phyloP scores from a whole-genome alignment of 2,888 invertebrate genomes.

The Phaonia tiefii region DNA sequence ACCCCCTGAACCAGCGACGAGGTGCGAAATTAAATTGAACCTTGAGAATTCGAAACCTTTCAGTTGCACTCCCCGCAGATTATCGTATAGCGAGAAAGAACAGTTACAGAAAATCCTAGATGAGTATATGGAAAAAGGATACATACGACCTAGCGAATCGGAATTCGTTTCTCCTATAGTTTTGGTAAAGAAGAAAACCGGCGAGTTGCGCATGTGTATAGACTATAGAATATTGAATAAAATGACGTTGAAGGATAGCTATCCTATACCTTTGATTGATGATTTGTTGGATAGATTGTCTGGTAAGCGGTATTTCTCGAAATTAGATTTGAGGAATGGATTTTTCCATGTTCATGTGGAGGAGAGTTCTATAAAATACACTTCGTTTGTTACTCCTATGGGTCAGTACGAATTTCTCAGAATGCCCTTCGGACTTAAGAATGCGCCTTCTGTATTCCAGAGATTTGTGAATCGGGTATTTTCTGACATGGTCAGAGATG shows the following conservation, averaged over 20 bases:
- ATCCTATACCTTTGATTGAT: constrained; percentile 55
- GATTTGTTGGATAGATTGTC: constrained; percentile 51
- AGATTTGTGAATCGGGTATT: too few relatives aligned
- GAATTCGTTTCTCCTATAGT: too few relatives aligned
- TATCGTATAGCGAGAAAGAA: constrained; percentile 34
- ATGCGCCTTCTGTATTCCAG: too few relatives aligned
- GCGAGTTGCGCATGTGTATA: constrained; percentile 35
- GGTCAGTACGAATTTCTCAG: too few relatives aligned
- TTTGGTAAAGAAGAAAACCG: constrained; percentile 39
- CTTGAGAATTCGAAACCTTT: constrained; percentile 19
- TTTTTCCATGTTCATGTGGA: constrained; percentile 57
- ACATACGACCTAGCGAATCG: too few relatives aligned
- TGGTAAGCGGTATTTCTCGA: constrained; percentile 43
- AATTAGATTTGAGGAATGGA: constrained; percentile 53
- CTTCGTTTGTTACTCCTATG: too few relatives aligned
- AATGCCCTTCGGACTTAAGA: too few relatives aligned
- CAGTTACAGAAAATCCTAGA: constrained; percentile 34
- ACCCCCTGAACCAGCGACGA: constrained; percentile 4
- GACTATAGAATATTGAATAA: constrained; percentile 55
- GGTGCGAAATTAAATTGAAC: constrained; percentile 31
- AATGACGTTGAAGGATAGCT: constrained; percentile 44
- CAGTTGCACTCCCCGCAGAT: too few relatives aligned
- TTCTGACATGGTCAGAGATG: too few relatives aligned
- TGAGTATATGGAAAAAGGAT: too few relatives aligned
- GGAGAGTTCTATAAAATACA: too few relatives aligned